These are phyloP conservation scores for Symphodus melops DNA, from an alignment of 2,113 vertebrate species.

Conservation along the genomic window DNA sequence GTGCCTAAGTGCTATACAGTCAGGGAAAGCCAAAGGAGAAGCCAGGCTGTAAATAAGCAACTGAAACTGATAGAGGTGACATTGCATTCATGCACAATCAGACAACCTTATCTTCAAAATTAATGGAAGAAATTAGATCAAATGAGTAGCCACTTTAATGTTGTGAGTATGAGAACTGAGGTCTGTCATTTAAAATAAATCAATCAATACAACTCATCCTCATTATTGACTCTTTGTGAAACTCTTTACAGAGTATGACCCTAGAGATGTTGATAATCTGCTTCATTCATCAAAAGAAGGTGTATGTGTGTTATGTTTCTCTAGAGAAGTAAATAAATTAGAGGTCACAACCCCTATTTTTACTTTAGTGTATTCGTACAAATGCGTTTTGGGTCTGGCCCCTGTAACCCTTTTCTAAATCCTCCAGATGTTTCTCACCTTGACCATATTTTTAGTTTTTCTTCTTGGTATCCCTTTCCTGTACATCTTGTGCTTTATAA, in stretches of 20 bases:
- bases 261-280: slow-evolving; percentile 3
- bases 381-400: slow-evolving; percentile 17
- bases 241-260: slow-evolving; percentile 10
- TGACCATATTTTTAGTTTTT: slow-evolving; percentile 22
- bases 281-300: neutral
- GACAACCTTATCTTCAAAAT: neutral
- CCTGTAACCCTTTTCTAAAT: neutral
- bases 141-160: neutral
- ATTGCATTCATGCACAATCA: neutral
- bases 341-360: neutral
- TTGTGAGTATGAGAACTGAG: too few relatives aligned
- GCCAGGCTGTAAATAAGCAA: slow-evolving; percentile 41
- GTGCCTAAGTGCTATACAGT: slow-evolving; percentile 40
- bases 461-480: slow-evolving; percentile 3
- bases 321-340: neutral
- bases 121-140: neutral
- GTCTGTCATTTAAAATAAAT: neutral
- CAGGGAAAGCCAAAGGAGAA: slow-evolving; percentile 23
- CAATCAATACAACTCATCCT: neutral
- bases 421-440: slow-evolving; percentile 24
- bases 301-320: neutral
- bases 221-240: slow-evolving; percentile 10
- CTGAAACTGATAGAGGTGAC: slow-evolving; percentile 14
- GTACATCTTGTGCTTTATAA: slow-evolving; percentile 7
- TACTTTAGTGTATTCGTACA: slow-evolving; percentile 28